Conservation (phyloP, 2,113 vertebrate species). For the Dipodomys merriami region DNA sequence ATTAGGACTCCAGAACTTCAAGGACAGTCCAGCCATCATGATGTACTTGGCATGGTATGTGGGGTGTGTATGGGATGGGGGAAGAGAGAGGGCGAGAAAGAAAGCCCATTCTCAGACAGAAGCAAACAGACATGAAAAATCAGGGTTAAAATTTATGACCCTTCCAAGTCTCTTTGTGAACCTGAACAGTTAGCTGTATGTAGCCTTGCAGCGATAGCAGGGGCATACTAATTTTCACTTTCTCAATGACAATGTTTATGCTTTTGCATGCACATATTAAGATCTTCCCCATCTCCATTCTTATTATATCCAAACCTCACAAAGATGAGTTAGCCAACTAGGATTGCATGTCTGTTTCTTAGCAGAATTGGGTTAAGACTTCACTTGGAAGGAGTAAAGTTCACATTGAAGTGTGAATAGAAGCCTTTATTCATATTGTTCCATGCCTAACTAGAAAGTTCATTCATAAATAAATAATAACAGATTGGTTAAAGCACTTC, state of each 20-base stretch:
- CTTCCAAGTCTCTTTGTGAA: neutral
- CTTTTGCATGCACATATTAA: neutral
- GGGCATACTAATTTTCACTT: neutral
- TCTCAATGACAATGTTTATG: neutral
- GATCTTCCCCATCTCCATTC: neutral
- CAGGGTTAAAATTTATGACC: neutral
- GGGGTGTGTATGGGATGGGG: no score
- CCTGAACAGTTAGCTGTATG: neutral
- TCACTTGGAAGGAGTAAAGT: constrained; percentile 37
- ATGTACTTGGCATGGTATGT: neutral
- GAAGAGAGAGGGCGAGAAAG: neutral
- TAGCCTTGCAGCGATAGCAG: neutral
- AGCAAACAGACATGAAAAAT: neutral
- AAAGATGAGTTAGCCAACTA: constrained; percentile 43
- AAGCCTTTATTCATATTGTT: constrained; percentile 64
- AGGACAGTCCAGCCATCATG: neutral
- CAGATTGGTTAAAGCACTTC: constrained; percentile 76
- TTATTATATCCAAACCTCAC: constrained; percentile 39
- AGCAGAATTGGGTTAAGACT: constrained; percentile 46
- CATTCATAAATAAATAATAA: constrained; percentile 76
- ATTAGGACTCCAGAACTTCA: neutral
- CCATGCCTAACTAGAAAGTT: constrained; percentile 66
- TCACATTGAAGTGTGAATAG: constrained; percentile 52
- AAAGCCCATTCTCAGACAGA: neutral
- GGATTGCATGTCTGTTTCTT: constrained; percentile 36